Percentiles rank a stretch among this genome's conserved stretches.
These are phyloP conservation scores for Kryptopterus vitreolus DNA, from an alignment of 2,797 vertebrate genomes.

Conservation along the genomic window DNA sequence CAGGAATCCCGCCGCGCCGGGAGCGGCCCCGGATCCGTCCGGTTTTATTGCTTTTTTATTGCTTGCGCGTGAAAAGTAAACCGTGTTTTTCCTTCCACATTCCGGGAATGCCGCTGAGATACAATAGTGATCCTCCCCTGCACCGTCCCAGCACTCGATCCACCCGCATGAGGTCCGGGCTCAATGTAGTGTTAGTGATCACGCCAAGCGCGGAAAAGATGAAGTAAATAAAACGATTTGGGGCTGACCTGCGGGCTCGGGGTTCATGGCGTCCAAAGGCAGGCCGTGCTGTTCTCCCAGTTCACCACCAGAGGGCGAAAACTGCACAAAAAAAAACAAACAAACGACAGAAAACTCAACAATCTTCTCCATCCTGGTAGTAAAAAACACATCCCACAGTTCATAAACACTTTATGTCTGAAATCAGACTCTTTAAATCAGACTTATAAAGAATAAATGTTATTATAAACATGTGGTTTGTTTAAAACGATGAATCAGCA, in stretches of 20 bases:
- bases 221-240: not conserved
- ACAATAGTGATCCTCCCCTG: not conserved
- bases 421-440: not conserved
- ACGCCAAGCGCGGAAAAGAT: not conserved
- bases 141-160: not conserved
- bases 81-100: slow-evolving; percentile 19
- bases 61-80: not conserved
- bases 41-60: slow-evolving; percentile 31
- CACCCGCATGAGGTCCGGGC: not conserved
- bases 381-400: too few species aligned
- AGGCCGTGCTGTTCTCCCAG: slow-evolving; percentile 56
- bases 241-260: slow-evolving; percentile 59
- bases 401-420: too few species aligned
- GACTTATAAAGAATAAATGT: not conserved
- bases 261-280: slow-evolving; percentile 56
- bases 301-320: slow-evolving; percentile 70
- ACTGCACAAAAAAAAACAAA: slow-evolving; percentile 60
- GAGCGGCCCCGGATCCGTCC: not conserved
- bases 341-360: not conserved
- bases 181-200: not conserved
- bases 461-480: not conserved
- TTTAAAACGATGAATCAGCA: not conserved
- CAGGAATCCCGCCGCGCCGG: slow-evolving; percentile 7
- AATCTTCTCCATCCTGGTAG: too few species aligned
- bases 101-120: slow-evolving; percentile 3